Evolutionary conservation across 2,888 invertebrate species (phyloP).

Genomic region (Mactromeris polynyma): DNA sequence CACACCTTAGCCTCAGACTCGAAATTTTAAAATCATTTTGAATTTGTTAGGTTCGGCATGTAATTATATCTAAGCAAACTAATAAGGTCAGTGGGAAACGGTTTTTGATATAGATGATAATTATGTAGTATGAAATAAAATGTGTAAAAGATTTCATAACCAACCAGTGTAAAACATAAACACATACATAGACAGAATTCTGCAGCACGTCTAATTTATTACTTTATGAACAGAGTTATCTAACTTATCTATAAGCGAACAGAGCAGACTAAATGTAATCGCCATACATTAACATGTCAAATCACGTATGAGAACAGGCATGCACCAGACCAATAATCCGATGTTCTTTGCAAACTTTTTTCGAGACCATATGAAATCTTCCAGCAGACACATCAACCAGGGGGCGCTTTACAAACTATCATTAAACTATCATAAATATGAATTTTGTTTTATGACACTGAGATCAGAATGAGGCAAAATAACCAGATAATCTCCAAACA

Average conservation of each 20-base stretch:
- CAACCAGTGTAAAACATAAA: neutral
- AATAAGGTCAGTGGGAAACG: too few relatives aligned
- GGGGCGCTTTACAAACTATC: too few relatives aligned
- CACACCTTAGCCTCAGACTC: too few relatives aligned
- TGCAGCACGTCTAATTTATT: neutral
- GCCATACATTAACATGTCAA: neutral
- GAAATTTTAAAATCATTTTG: too few relatives aligned
- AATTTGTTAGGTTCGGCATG: too few relatives aligned
- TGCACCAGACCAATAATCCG: neutral
- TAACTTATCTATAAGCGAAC: neutral
- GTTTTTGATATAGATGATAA: too few relatives aligned
- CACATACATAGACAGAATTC: neutral
- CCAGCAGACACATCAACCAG: neutral
- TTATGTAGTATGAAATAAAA: too few relatives aligned
- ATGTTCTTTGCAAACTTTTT: neutral
- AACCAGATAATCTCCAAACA: too few relatives aligned
- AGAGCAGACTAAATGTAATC: neutral
- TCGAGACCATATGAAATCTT: neutral
- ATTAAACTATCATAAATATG: too few relatives aligned
- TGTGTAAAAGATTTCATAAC: neutral
- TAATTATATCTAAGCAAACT: too few relatives aligned
- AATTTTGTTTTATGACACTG: too few relatives aligned
- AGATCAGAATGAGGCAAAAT: too few relatives aligned
- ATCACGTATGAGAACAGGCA: neutral
- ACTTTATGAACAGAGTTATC: neutral